phyloP scores from a whole-genome alignment of 2,113 vertebrate genomes.

The Crocuta crocuta region DNA sequence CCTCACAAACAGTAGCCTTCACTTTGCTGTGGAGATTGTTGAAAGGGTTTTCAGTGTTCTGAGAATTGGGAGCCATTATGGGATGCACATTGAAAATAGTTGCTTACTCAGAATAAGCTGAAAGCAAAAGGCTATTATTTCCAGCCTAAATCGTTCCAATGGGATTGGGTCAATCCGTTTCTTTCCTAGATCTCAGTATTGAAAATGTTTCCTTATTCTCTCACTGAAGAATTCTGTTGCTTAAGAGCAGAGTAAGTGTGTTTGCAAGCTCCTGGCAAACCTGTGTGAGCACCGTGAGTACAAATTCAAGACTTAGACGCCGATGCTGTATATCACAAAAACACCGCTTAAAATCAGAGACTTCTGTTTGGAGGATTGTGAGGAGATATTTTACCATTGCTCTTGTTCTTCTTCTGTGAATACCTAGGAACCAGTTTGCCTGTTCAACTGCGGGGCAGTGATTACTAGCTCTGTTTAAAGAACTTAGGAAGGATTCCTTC shows the following conservation, averaged over 20 bases:
- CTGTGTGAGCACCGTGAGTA: neutral
- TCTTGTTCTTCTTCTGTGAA: neutral
- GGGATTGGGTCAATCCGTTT: conserved; percentile 36
- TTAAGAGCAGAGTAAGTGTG: neutral
- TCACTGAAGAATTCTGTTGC: conserved; percentile 27
- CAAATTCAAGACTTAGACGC: neutral
- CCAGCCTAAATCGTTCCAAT: conserved; percentile 59
- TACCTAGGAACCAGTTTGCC: neutral
- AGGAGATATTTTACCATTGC: neutral
- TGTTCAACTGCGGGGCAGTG: neutral
- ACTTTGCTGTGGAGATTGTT: conserved; percentile 7
- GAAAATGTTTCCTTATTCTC: conserved; percentile 54
- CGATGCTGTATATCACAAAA: neutral
- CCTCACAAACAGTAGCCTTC: conserved; percentile 5
- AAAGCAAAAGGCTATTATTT: conserved; percentile 59
- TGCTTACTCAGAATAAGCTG: conserved; percentile 54
- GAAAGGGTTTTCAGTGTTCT: conserved; percentile 59
- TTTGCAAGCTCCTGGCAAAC: neutral
- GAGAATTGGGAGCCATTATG: conserved; percentile 62
- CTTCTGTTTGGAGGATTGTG: neutral
- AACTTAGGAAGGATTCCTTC: neutral
- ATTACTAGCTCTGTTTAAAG: neutral
- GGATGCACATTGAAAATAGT: conserved; percentile 45
- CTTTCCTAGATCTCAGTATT: conserved; percentile 43
- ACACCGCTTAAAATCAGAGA: neutral